Conservation (phyloP, 2,888 invertebrate species). For the Poecilobothrus nobilitatus region DNA sequence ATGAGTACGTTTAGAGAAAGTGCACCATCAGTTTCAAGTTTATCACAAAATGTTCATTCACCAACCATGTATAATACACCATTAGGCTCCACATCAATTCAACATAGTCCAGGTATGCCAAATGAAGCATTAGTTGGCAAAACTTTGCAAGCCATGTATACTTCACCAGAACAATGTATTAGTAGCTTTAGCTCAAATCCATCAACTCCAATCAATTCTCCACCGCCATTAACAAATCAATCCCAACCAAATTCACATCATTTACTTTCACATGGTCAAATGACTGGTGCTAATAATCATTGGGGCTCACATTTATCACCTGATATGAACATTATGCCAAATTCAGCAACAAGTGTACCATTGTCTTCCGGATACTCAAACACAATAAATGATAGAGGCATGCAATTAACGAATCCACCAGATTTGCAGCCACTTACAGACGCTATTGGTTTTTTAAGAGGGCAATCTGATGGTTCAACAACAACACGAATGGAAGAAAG, state of each 20-base stretch:
- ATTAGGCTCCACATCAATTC: slow-evolving; percentile 24
- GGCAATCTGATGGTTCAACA: slow-evolving; percentile 62
- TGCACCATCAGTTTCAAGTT: slow-evolving; percentile 30
- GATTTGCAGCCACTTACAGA: slow-evolving; percentile 76
- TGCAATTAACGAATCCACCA: slow-evolving; percentile 50
- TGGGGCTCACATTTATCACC: slow-evolving; percentile 40
- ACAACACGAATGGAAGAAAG: slow-evolving; percentile 85
- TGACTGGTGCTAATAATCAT: slow-evolving; percentile 26
- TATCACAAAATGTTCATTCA: slow-evolving; percentile 4
- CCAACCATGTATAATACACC: slow-evolving; percentile 25
- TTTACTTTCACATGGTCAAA: slow-evolving; percentile 27
- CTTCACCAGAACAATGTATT: slow-evolving; percentile 56
- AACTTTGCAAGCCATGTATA: slow-evolving; percentile 54
- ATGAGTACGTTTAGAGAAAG: slow-evolving; percentile 45
- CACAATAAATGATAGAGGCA: slow-evolving; percentile 36
- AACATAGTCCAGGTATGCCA: slow-evolving; percentile 43
- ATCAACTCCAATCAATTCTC: slow-evolving; percentile 89
- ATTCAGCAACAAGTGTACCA: slow-evolving; percentile 18
- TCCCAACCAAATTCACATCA: slow-evolving; percentile 40
- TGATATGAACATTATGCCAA: slow-evolving; percentile 16
- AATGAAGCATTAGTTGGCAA: slow-evolving; percentile 46
- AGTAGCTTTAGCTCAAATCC: slow-evolving; percentile 91
- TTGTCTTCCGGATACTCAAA: slow-evolving; percentile 42
- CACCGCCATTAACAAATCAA: slow-evolving; percentile 64
- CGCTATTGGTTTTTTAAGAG: slow-evolving; percentile 79